Evolutionary conservation across 1,140 invertebrate species (phyloP).

Genomic region (Ceratoteleas bidentatus): DNA sequence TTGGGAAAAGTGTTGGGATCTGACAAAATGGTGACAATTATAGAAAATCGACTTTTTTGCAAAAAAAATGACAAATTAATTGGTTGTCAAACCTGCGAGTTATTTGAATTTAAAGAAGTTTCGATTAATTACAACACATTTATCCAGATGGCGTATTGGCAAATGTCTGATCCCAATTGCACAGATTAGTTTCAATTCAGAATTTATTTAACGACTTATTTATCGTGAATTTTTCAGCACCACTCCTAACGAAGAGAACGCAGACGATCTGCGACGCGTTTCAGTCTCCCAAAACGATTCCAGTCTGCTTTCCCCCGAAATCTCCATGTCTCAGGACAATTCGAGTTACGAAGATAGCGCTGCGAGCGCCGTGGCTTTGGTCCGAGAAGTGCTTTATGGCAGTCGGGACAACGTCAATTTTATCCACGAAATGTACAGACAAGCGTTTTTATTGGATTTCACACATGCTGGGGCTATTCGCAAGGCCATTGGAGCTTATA

Average conservation of each 20-base stretch:
- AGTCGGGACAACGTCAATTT: conserved; percentile 96
- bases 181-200: no score
- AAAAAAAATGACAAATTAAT: no score
- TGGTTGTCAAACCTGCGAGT: no score
- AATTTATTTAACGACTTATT: neutral
- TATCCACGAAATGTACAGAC: conserved; percentile 95
- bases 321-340: conserved; percentile 69
- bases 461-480: conserved; percentile 92
- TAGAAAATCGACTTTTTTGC: no score
- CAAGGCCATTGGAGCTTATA: conserved; percentile 95
- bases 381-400: conserved; percentile 93
- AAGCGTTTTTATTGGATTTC: conserved; percentile 95
- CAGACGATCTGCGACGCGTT: conserved; percentile 76
- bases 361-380: conserved; percentile 82
- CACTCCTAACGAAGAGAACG: conserved; percentile 75
- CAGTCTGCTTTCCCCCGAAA: conserved; percentile 74
- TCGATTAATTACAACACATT: no score
- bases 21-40: no score
- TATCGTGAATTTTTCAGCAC: conserved; percentile 58
- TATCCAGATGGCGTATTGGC: no score
- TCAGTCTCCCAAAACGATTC: conserved; percentile 76
- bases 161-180: no score
- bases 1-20: no score
- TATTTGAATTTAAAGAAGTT: no score
- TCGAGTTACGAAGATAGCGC: conserved; percentile 74